A percentile compares a stretch with the other conserved stretches of the same genome.
phyloP scores from a whole-genome alignment of 2,797 vertebrate species.

The Hozukius guyotensis region DNA sequence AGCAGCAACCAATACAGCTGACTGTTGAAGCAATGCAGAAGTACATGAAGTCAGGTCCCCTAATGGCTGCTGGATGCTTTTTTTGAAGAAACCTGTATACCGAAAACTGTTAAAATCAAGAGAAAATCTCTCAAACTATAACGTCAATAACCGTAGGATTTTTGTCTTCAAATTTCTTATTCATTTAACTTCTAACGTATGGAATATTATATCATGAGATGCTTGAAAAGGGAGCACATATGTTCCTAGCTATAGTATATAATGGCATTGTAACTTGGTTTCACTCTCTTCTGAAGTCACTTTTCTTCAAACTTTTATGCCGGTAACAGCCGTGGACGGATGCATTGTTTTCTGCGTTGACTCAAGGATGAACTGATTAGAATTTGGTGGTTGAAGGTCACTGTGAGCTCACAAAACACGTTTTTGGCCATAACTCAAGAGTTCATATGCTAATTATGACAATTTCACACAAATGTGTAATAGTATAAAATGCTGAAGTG shows the following conservation, averaged over 20 bases:
- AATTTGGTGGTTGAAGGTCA: background rate
- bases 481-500: background rate
- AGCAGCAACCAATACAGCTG: background rate
- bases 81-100: background rate
- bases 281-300: no score
- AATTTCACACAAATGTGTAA: background rate
- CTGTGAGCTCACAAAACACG: background rate
- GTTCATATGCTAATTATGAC: background rate
- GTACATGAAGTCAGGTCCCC: background rate
- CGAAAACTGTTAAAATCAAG: background rate
- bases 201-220: background rate
- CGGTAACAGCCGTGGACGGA: fast-evolving
- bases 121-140: background rate
- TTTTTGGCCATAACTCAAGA: background rate
- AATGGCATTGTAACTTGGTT: no score
- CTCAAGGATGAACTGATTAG: background rate
- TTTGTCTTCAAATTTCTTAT: background rate
- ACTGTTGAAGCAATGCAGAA: slow-evolving; percentile 3
- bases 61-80: background rate
- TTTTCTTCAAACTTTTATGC: no score
- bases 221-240: background rate
- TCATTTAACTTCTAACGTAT: background rate
- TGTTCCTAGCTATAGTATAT: no score
- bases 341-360: background rate
- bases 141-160: background rate